phyloP scores from a whole-genome alignment of 2,888 invertebrate genomes.

The Sphaerophoria taeniata region DNA sequence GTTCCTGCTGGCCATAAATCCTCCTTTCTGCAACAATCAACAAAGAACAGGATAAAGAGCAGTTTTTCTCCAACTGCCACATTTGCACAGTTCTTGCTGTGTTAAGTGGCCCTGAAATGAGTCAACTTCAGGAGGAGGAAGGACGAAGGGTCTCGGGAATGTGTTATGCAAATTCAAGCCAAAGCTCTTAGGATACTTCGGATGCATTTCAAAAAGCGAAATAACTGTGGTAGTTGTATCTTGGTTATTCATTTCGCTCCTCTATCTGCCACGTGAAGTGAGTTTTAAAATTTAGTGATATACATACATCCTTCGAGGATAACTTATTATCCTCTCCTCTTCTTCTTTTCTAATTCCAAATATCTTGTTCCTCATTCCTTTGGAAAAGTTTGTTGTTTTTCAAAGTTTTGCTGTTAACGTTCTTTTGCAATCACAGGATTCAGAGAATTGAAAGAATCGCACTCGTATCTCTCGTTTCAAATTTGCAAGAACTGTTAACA shows the following conservation, averaged over 20 bases:
- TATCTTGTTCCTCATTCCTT: too few species aligned
- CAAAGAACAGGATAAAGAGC: constrained; percentile 25
- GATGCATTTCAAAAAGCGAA: constrained; percentile 6
- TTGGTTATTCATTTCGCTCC: not conserved
- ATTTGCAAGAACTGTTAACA: constrained; percentile 27
- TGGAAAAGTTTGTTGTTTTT: too few species aligned
- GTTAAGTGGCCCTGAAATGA: constrained; percentile 73
- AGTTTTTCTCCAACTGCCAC: constrained; percentile 56
- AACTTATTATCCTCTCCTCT: constrained; percentile 47
- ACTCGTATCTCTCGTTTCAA: too few species aligned
- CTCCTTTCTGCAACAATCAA: not conserved
- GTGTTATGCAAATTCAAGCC: constrained; percentile 64
- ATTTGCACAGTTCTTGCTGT: constrained; percentile 40
- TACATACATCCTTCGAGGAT: constrained; percentile 52
- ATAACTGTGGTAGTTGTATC: constrained; percentile 28
- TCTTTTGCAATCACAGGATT: too few species aligned
- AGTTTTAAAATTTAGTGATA: constrained; percentile 59
- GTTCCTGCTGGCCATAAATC: constrained; percentile 68
- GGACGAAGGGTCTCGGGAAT: not conserved
- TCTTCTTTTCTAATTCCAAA: not conserved
- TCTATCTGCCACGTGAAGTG: constrained; percentile 30
- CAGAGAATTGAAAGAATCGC: too few species aligned
- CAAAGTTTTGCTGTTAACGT: too few species aligned
- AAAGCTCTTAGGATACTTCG: not conserved
- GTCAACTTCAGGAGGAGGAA: constrained; percentile 47